Evolutionary conservation across 2,113 vertebrate species (phyloP).

Genomic region (Taurulus bubalis): DNA sequence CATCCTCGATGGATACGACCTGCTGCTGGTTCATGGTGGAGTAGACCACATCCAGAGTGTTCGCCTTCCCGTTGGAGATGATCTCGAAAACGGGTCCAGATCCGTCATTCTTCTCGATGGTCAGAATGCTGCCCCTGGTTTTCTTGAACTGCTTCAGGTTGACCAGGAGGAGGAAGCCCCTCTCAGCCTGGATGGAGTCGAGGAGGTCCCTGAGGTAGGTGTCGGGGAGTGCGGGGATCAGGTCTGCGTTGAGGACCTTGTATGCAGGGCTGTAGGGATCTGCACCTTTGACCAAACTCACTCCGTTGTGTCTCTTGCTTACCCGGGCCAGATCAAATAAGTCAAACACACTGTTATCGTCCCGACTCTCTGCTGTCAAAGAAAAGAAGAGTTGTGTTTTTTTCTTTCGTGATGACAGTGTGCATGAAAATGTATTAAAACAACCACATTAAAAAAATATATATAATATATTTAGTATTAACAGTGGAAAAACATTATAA

Average conservation of each 20-base stretch:
- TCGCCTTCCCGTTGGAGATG: slow-evolving; percentile 92
- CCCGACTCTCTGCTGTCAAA: slow-evolving; percentile 85
- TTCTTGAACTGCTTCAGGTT: slow-evolving; percentile 93
- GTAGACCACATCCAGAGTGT: slow-evolving; percentile 92
- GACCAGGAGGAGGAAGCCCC: slow-evolving; percentile 93
- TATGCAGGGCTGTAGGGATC: slow-evolving; percentile 94
- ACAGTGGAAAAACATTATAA: not conserved
- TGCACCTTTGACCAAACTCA: slow-evolving; percentile 90
- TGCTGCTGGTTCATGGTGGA: slow-evolving; percentile 87
- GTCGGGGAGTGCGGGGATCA: slow-evolving; percentile 91
- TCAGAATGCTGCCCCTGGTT: slow-evolving; percentile 89
- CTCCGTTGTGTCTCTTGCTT: slow-evolving; percentile 85
- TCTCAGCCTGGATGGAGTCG: slow-evolving; percentile 91
- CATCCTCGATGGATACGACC: slow-evolving; percentile 92
- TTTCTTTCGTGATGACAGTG: slow-evolving; percentile 11
- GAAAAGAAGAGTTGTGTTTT: slow-evolving; percentile 34
- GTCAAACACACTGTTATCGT: slow-evolving; percentile 94
- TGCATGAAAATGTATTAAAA: slow-evolving; percentile 2
- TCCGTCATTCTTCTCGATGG: slow-evolving; percentile 89
- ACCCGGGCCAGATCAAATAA: slow-evolving; percentile 90
- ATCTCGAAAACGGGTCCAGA: slow-evolving; percentile 93
- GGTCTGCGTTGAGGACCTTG: slow-evolving; percentile 91
- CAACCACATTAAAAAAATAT: not conserved
- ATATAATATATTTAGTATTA: not conserved
- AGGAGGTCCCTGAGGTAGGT: slow-evolving; percentile 92